These are phyloP conservation scores for Enteromius mattozi DNA, from an alignment of 2,797 vertebrate species.

Conservation along the genomic window DNA sequence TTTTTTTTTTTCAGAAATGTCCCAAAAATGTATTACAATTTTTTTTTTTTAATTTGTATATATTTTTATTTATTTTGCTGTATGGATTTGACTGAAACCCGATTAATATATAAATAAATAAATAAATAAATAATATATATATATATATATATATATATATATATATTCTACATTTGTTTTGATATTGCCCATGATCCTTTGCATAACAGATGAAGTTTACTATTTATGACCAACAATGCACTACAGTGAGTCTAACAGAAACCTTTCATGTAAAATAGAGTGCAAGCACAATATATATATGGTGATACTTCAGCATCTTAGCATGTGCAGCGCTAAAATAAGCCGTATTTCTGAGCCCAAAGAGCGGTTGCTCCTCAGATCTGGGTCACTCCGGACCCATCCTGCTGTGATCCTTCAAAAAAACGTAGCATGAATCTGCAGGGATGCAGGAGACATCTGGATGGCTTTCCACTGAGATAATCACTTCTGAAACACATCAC, in stretches of 20 bases:
- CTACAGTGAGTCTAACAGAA: neutral
- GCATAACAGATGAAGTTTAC: too few species aligned
- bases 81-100: neutral
- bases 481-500: conserved; percentile 7
- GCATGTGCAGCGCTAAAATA: neutral
- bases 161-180: too few species aligned
- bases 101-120: too few species aligned
- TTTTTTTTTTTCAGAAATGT: too few species aligned
- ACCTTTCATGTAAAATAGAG: too few species aligned
- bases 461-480: conserved; percentile 42
- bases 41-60: too few species aligned
- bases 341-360: neutral
- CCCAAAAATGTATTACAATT: too few species aligned
- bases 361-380: conserved; percentile 35
- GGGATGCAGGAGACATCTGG: conserved; percentile 56
- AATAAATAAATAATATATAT: too few species aligned
- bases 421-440: conserved; percentile 40
- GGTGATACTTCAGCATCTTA: neutral
- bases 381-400: conserved; percentile 44
- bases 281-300: too few species aligned
- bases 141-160: too few species aligned
- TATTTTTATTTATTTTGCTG: neutral
- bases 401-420: conserved; percentile 44
- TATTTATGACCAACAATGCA: neutral
- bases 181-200: too few species aligned